Evolutionary conservation across 2,888 invertebrate genomes (phyloP).

Genomic region (Hirtodrosophila cameraria): DNA sequence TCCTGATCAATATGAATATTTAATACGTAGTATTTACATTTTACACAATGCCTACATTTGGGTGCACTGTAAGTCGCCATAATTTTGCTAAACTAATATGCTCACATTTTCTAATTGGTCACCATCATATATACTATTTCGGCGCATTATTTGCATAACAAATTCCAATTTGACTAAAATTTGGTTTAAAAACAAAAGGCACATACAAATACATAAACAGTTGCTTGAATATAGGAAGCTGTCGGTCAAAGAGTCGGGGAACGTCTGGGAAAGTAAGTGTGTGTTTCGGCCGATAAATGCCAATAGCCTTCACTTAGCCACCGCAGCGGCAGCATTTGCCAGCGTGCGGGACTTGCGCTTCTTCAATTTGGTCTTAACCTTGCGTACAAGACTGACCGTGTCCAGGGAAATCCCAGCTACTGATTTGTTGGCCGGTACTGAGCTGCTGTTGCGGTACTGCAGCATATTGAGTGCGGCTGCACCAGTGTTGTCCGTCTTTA

Average conservation of each 20-base stretch:
- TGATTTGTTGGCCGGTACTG: slow-evolving; percentile 5
- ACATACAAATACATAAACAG: slow-evolving; percentile 29
- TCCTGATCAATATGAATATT: slow-evolving; percentile 8
- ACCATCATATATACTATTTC: slow-evolving; percentile 3
- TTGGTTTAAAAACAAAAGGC: slow-evolving; percentile 37
- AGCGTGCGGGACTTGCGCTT: slow-evolving; percentile 68
- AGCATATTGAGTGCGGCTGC: slow-evolving; percentile 15
- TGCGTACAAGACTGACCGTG: slow-evolving; percentile 84
- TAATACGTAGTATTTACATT: slow-evolving; percentile 17
- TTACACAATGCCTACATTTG: slow-evolving; percentile 15
- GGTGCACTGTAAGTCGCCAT: neutral
- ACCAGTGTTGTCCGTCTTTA: slow-evolving; percentile 23
- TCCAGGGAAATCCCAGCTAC: slow-evolving; percentile 82
- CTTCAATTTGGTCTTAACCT: slow-evolving; percentile 81
- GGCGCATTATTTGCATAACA: slow-evolving; percentile 17
- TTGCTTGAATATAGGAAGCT: slow-evolving; percentile 1
- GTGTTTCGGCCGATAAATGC: neutral
- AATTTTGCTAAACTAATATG: slow-evolving; percentile 34
- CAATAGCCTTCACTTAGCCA: slow-evolving; percentile 13
- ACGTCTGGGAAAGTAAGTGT: slow-evolving; percentile 21
- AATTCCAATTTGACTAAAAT: slow-evolving; percentile 54
- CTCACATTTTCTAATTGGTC: slow-evolving; percentile 21
- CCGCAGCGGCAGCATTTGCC: slow-evolving; percentile 18
- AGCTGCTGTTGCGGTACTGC: neutral
- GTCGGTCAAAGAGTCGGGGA: slow-evolving; percentile 8